Percentiles rank a stretch among this genome's conserved stretches.
phyloP scores from a whole-genome alignment of 2,888 invertebrate species.

The Hemicrepidius hirtus region DNA sequence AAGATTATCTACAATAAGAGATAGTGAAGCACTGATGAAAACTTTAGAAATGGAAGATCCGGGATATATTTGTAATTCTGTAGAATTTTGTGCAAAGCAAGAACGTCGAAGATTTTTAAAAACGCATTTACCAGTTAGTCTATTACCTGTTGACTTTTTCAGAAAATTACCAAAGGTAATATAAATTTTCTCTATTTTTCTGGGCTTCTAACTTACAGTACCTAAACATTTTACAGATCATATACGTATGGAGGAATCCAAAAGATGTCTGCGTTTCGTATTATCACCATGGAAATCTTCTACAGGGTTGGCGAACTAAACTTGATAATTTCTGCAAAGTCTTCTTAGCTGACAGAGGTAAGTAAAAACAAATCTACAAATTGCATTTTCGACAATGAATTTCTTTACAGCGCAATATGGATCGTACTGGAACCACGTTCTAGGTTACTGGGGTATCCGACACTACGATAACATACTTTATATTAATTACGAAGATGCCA shows the following conservation, averaged over 20 bases:
- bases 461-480: constrained; percentile 80
- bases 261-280: constrained; percentile 94
- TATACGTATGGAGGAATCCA: constrained; percentile 91
- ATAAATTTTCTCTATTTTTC: too few relatives aligned
- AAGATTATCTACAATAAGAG: background rate
- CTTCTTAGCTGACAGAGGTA: constrained; percentile 79
- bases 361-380: too few relatives aligned
- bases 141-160: constrained; percentile 74
- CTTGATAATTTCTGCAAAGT: constrained; percentile 86
- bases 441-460: constrained; percentile 80
- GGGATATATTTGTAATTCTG: background rate
- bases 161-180: constrained; percentile 69
- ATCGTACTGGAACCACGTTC: constrained; percentile 83
- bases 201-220: too few relatives aligned
- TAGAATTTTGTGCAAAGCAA: background rate
- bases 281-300: constrained; percentile 85
- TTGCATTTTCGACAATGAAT: too few relatives aligned
- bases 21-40: background rate
- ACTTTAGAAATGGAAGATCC: background rate
- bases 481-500: constrained; percentile 84
- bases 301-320: constrained; percentile 74
- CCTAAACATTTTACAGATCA: constrained; percentile 77
- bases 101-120: constrained; percentile 74
- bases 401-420: constrained; percentile 78
- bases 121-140: constrained; percentile 77